Percentiles rank a stretch among this genome's conserved stretches.
Evolutionary conservation across 2,888 invertebrate species (phyloP).

Genomic region (Deilephila elpenor): DNA sequence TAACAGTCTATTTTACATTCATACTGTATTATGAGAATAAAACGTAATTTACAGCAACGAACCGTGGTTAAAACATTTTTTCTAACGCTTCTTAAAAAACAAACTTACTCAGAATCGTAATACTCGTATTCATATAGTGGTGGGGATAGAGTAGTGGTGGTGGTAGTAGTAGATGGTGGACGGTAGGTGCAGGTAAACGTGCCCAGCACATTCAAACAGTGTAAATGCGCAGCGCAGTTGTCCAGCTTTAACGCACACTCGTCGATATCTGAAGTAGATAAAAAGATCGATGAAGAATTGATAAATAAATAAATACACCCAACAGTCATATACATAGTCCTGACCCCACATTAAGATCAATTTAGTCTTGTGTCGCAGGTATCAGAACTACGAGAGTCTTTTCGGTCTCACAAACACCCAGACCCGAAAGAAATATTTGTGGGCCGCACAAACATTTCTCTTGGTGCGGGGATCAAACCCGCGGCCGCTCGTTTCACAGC

Average conservation of each 20-base stretch:
- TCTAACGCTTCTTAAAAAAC: not conserved
- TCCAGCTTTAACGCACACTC: conserved; percentile 85
- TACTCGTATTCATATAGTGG: conserved; percentile 68
- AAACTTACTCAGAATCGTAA: conserved; percentile 69
- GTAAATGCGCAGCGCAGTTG: conserved; percentile 74
- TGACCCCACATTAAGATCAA: no score
- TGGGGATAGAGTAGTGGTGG: conserved; percentile 43
- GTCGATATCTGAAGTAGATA: conserved; percentile 84
- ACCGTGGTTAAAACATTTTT: no score
- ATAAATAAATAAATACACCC: no score
- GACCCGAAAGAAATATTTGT: no score
- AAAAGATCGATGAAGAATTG: not conserved
- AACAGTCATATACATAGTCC: no score
- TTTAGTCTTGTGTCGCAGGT: no score
- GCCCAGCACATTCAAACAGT: conserved; percentile 97
- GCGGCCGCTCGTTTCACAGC: no score
- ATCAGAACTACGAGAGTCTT: no score
- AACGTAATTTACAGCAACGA: not conserved
- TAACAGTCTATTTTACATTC: not conserved
- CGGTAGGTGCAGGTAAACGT: conserved; percentile 91
- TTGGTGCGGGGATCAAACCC: no score
- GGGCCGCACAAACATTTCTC: no score
- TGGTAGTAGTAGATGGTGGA: conserved; percentile 47
- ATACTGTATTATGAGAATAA: not conserved
- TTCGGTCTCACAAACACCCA: no score